These are phyloP conservation scores for Tyria jacobaeae DNA, from an alignment of 2,888 invertebrate species.

Conservation along the genomic window DNA sequence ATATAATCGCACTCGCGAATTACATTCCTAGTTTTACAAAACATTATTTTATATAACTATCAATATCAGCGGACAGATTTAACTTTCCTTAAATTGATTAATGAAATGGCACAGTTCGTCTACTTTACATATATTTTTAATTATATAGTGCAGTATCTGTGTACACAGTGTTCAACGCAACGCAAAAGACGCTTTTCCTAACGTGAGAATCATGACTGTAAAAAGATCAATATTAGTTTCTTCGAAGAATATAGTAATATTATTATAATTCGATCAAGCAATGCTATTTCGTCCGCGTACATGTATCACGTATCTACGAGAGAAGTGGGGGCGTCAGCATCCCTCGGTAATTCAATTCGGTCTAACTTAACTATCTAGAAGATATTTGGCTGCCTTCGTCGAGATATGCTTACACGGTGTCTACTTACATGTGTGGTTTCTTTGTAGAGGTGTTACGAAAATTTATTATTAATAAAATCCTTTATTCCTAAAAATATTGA, in stretches of 20 bases:
- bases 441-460: background rate
- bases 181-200: background rate
- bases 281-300: slow-evolving; percentile 1
- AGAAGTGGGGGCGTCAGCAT: background rate
- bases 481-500: too few relatives aligned
- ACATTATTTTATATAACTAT: too few relatives aligned
- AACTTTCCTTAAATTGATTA: too few relatives aligned
- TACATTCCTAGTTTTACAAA: too few relatives aligned
- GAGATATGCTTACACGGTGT: background rate
- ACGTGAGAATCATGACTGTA: background rate
- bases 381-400: slow-evolving; percentile 24
- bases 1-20: too few relatives aligned
- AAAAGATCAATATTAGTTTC: background rate
- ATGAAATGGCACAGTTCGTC: too few relatives aligned
- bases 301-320: slow-evolving; percentile 7
- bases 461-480: background rate
- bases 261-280: slow-evolving; percentile 2
- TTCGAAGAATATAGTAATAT: slow-evolving; percentile 7
- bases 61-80: too few relatives aligned
- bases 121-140: too few relatives aligned
- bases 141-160: too few relatives aligned
- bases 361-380: slow-evolving; percentile 37
- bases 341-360: slow-evolving; percentile 38
- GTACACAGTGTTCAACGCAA: too few relatives aligned
- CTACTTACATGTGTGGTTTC: too few relatives aligned